A percentile compares a stretch with the other conserved stretches of the same genome.
Evolutionary conservation across 2,797 vertebrate genomes (phyloP).

Genomic region (Gobio occitaniae): DNA sequence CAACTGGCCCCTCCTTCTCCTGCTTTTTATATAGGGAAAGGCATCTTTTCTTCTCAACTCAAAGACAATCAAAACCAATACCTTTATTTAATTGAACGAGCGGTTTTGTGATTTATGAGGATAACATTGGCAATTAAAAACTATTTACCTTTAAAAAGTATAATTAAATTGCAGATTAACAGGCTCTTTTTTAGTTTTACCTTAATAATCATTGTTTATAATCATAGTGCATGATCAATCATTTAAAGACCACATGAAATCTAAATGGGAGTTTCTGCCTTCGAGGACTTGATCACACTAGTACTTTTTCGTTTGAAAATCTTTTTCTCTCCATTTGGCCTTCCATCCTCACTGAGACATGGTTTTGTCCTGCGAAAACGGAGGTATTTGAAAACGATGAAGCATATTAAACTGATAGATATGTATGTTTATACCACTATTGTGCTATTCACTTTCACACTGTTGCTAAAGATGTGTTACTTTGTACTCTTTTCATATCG

Average conservation of each 20-base stretch:
- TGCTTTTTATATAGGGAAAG: neutral
- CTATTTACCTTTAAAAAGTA: neutral
- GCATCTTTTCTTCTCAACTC: neutral
- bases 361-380: too few species aligned
- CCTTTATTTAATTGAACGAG: neutral
- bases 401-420: too few species aligned
- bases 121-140: neutral
- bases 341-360: too few species aligned
- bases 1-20: neutral
- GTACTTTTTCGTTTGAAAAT: too few species aligned
- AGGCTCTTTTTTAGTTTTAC: neutral
- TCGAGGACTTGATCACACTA: neutral
- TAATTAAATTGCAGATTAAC: neutral
- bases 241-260: neutral
- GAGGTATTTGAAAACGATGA: too few species aligned
- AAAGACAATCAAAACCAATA: conserved; percentile 6
- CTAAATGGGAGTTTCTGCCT: neutral
- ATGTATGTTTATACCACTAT: too few species aligned
- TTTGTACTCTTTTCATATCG: too few species aligned
- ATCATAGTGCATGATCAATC: neutral
- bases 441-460: too few species aligned
- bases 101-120: neutral
- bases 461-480: too few species aligned
- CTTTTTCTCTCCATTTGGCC: too few species aligned
- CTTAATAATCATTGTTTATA: neutral